phyloP scores from a whole-genome alignment of 2,888 invertebrate genomes.

The Pecten maximus region DNA sequence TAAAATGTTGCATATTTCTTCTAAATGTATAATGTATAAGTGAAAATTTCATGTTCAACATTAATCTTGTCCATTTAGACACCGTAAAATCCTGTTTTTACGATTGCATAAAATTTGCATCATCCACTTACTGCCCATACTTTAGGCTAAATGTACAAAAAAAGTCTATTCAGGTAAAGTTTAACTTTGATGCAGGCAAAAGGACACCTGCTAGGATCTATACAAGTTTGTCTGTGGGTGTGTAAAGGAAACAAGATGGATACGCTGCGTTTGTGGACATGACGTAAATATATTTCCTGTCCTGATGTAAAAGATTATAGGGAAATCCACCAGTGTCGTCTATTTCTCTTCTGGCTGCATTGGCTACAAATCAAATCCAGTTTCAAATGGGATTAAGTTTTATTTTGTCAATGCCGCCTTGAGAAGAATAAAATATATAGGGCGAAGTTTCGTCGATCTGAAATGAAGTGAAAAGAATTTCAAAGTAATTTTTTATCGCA shows the following conservation, averaged over 20 bases:
- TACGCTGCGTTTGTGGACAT: not conserved
- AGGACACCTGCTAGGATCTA: not conserved
- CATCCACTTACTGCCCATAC: not conserved
- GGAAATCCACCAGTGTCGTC: not conserved
- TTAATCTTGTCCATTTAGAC: not conserved
- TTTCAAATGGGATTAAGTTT: not conserved
- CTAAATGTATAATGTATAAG: not conserved
- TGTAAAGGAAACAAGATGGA: not conserved
- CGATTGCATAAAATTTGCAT: not conserved
- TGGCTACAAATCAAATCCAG: not conserved
- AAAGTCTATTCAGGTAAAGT: not conserved
- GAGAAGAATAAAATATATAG: not conserved
- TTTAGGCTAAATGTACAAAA: not conserved
- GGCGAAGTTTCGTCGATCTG: not conserved
- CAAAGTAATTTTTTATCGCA: not conserved
- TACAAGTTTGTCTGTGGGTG: not conserved
- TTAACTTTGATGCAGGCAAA: slow-evolving; percentile 24
- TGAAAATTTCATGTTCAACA: not conserved
- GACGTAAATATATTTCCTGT: slow-evolving; percentile 6
- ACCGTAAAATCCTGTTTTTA: not conserved
- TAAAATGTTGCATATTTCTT: not conserved
- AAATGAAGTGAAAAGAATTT: not conserved
- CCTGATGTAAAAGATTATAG: not conserved
- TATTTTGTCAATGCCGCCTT: not conserved
- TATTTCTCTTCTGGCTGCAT: not conserved